Conservation (phyloP, 2,113 vertebrate genomes). For the Furnarius figulus region DNA sequence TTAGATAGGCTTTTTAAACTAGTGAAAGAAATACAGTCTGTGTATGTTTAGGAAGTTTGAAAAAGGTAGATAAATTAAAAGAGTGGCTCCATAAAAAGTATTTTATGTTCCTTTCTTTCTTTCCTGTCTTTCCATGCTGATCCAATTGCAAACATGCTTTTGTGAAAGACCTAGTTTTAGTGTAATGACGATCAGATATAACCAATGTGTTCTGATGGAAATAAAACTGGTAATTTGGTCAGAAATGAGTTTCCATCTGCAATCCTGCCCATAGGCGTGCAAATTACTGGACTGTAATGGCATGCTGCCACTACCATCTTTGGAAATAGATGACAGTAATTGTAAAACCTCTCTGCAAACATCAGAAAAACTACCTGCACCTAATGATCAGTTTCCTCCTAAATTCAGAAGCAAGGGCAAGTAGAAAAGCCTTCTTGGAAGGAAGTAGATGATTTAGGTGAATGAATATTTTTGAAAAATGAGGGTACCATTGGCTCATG, state of each 20-base stretch:
- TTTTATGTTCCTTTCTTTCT: background rate
- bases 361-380: background rate
- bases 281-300: background rate
- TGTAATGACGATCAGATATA: background rate
- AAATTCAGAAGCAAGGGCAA: background rate
- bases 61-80: background rate
- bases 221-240: background rate
- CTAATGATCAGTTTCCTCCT: background rate
- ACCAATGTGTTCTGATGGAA: background rate
- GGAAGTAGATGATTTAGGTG: background rate
- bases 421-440: background rate
- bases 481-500: background rate
- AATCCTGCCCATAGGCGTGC: background rate
- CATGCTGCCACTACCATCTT: background rate
- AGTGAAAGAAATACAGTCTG: background rate
- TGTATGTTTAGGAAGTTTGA: background rate
- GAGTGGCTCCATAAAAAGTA: background rate
- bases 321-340: background rate
- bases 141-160: background rate
- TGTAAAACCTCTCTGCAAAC: background rate
- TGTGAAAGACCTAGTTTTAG: background rate
- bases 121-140: background rate
- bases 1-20: background rate
- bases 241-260: background rate
- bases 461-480: background rate